A percentile compares a stretch with the other conserved stretches of the same genome.
phyloP scores from a whole-genome alignment of 1,140 invertebrate species.

The Meloidogyne hapla region DNA sequence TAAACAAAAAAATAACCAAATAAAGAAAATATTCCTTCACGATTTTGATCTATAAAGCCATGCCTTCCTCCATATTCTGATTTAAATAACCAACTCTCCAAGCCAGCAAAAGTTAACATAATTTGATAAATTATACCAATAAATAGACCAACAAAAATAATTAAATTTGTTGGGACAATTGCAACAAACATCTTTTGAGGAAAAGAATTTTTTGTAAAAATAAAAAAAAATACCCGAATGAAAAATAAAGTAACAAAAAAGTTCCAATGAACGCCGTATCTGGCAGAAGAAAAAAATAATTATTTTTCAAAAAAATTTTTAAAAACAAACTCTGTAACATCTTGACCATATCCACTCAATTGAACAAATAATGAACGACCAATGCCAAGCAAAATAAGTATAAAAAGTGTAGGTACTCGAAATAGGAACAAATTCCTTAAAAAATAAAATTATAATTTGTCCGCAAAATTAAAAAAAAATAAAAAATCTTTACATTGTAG shows the following conservation, averaged over 20 bases:
- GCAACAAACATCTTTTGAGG: constrained; percentile 6
- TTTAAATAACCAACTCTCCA: constrained; percentile 75
- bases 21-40: constrained; percentile 82
- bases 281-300: not conserved
- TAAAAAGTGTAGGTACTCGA: constrained; percentile 33
- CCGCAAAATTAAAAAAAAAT: not conserved
- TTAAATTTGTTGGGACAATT: constrained; percentile 24
- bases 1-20: constrained; percentile 82
- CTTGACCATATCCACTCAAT: constrained; percentile 76
- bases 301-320: not conserved
- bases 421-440: constrained; percentile 40
- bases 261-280: constrained; percentile 92
- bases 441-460: not conserved
- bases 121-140: constrained; percentile 74
- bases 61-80: constrained; percentile 59
- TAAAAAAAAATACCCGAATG: constrained; percentile 70
- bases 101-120: constrained; percentile 68
- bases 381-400: constrained; percentile 71
- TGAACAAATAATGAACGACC: constrained; percentile 68
- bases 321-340: constrained; percentile 73
- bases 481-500: constrained; percentile 10
- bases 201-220: constrained; percentile 17
- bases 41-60: constrained; percentile 77
- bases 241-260: constrained; percentile 87
- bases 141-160: constrained; percentile 70